Evolutionary conservation across 2,888 invertebrate species (phyloP), one percentile per base, ranked within the genome.

Genomic region (Therioaphis trifolii): DNA sequence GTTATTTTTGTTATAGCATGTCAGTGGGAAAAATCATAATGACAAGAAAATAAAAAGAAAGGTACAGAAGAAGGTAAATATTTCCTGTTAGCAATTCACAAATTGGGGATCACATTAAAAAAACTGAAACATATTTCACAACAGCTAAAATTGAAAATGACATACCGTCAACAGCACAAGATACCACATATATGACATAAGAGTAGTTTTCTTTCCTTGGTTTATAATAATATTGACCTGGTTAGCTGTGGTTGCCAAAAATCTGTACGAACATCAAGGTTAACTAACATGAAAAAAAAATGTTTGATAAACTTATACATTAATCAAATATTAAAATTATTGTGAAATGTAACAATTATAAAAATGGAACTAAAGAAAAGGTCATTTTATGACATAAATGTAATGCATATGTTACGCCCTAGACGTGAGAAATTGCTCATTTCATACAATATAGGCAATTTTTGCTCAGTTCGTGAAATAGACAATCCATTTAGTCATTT

Each of bases 1-100:
- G 63, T 77, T 66, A 66, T 77, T 66, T 66, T 11, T 52, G 35
- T 21, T n/a, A 77, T 61, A 35, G 15, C 29, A 49, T 77, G 49
- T 77, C 49, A 15, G 43, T 18, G 15, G 43, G 9, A 52, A 21
- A 77, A 29, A 52, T 49, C 29, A 46, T 46, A 61, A 75, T 2
- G 27, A 4, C 11, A 15, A 21, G 11, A 63, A 77, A 77, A 66
- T 52, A 0, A 1, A n/a, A 66, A 63, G n/a, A 7, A 46, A 40
- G 18, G 35, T 58, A 55, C 21, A 58, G 15, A 58, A 24, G 52
- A 21, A 21, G 24, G 40, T 76, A 29, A 46, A 49, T 76, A 63
- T 76, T 76, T 63, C 46, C 15, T 29, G 11, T 75, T 43, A 7
- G 27, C 35, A 75, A 40, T 40, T 21, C 40, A 75, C 55, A 75